phyloP scores from a whole-genome alignment of 2,888 invertebrate genomes.

The Cecidostiba fungosa region DNA sequence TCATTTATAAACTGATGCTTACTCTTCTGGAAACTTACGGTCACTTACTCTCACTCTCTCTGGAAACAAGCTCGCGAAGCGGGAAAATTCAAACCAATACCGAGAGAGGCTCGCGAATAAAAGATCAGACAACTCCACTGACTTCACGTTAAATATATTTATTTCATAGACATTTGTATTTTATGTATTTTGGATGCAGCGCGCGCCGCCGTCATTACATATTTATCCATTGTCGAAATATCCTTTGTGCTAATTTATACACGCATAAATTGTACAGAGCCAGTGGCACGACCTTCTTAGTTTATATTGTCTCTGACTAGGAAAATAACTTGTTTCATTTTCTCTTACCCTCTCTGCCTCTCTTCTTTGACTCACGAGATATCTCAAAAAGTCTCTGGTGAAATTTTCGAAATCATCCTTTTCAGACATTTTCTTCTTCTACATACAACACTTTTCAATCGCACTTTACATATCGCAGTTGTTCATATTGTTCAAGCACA shows the following conservation, averaged over 20 bases:
- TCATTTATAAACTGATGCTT: too few relatives aligned
- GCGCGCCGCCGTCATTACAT: not conserved
- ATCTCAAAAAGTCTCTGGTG: conserved; percentile 40
- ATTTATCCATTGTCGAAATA: not conserved
- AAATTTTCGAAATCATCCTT: conserved; percentile 43
- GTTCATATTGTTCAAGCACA: not conserved
- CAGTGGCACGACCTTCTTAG: conserved; percentile 49
- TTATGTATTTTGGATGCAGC: conserved; percentile 34
- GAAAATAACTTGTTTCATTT: conserved; percentile 45
- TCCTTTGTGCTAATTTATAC: conserved; percentile 49
- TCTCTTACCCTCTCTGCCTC: not conserved
- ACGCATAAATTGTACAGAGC: conserved; percentile 40
- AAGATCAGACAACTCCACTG: not conserved
- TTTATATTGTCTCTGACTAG: conserved; percentile 60
- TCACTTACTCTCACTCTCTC: too few relatives aligned
- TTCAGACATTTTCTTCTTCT: not conserved
- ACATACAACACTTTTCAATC: not conserved
- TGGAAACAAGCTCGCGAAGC: not conserved
- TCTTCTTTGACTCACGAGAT: not conserved
- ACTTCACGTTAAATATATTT: conserved; percentile 48
- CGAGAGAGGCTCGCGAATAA: not conserved
- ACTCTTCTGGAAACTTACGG: too few relatives aligned
- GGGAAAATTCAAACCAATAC: not conserved
- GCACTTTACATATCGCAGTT: not conserved
- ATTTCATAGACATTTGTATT: conserved; percentile 48